Base-by-base conservation (phyloP, 2,888 invertebrate species). In the Agrotis puta region DNA sequence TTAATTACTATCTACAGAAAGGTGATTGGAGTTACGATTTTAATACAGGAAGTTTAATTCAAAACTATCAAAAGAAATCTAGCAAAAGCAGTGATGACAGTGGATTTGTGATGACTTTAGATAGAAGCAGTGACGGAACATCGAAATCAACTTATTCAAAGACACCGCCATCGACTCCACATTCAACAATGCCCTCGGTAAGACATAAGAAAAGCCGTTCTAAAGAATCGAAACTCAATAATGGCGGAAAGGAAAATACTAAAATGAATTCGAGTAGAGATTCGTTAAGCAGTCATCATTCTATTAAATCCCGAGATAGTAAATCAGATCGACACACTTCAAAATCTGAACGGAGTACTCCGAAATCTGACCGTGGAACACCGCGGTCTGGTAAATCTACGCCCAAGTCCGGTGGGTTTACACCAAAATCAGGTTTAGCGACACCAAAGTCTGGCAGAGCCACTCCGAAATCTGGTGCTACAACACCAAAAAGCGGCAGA, bases 401-500 rank as follows among this genome's bases (percentile, higher is more conserved):
- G 0, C 95, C 96, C 5, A 95, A 95, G 82, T 95, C 96, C 16
- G 96, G 95, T 63, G 90, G 88, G 16, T 86, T 94, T 1, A 96
- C 96, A 27, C 96, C 96, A 58, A 93, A 90, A 83, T 95, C 96
- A 11, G 96, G 95, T 22, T 81, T 95, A 65, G 91, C 91, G 13
- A 96, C 96, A 63, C 96, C 95, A 13, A 95, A 95, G 85, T 96
- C 95, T 33, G 95, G 95, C 3, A 89, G 90, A 87, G 89, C 84
- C 47, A 95, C 95, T 18, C 96, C 96, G 0, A 95, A 95, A 87
- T 96, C 96, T 43, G 96, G 95, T 7, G 79, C 91, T 61, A 89
- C 91, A n/a, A 96, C 96, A 88, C 97, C 97, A 22, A 97, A 97
- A 93, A 97, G 97, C 87, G 96, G 97, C 24, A 94, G 97, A 86